Base-by-base conservation (phyloP, 2,888 invertebrate species). In the Epinotia ramella region DNA sequence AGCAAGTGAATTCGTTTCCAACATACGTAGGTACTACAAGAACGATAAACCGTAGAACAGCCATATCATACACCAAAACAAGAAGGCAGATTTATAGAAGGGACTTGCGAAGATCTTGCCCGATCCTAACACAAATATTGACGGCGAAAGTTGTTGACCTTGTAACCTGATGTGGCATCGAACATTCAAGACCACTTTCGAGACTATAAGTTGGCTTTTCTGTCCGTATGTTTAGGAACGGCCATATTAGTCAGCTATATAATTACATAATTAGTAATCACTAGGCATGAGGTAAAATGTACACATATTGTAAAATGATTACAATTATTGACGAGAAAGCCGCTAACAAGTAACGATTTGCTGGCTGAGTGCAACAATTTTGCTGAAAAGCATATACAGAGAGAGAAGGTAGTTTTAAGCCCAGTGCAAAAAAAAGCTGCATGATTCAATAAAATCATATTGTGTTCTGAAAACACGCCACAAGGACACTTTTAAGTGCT, bases 141-240 rank as follows among this genome's bases (percentile, higher is more conserved):
- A 81, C 81, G 88, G 87, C 84, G 90, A 91, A 91, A 91, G 89
- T 86, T 80, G 88, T 86, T 89, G 88, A 86, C 90, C 90, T 91
- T 91, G 88, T 83, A 84, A 84, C 84, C 84, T 78, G 79, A 78
- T 80, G 80, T 80, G 80, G 80, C 81, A 81, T 79, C 83, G 80
- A 83, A 78, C 77, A 80, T 76, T 77, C 79, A 78, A 78, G 74
- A 73, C 79, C 73, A 78, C 79, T 80, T 78, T 80, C 75, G 70
- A 70, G 67, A 70, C 57, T 75, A 67, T 68, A 53, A 69, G 44
- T 62, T 49, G 66, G 18, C 70, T 60, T 49, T 63, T 56, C 64
- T 46, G n/a, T 24, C 7, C 57, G 60, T 65, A 56, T 46, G 60
- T 60, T 60, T 60, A 24, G 24, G 53, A 71, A 71, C 56, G 46